Percentiles rank a stretch among this genome's conserved stretches.
Conservation (phyloP, 2,888 invertebrate genomes). For the Linyphia triangularis region DNA sequence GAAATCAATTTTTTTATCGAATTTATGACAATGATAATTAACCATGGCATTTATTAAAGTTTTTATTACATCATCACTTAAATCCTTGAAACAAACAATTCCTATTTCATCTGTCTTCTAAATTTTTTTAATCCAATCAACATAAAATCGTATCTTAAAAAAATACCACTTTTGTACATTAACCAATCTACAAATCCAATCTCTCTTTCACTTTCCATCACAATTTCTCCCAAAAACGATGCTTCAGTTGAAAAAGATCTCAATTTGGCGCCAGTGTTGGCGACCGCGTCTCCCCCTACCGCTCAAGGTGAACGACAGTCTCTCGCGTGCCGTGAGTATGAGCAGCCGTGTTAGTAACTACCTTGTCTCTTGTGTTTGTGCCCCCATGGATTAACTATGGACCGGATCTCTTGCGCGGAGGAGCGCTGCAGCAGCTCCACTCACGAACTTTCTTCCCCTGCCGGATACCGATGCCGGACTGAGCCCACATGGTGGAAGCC, state of each 20-base stretch:
- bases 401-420: constrained; percentile 45
- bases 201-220: neutral
- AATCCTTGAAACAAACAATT: too few species aligned
- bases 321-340: constrained; percentile 48
- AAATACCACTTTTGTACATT: neutral
- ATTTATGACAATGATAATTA: too few species aligned
- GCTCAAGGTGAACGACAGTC: constrained; percentile 59
- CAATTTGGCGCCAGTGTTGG: constrained; percentile 39
- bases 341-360: constrained; percentile 5
- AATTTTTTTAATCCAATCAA: too few species aligned
- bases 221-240: neutral
- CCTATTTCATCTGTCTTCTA: too few species aligned
- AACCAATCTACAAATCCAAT: neutral
- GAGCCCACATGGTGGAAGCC: constrained; percentile 48
- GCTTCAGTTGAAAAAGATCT: neutral
- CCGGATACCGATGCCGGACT: constrained; percentile 57
- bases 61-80: too few species aligned
- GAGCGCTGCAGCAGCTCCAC: constrained; percentile 11
- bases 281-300: constrained; percentile 11
- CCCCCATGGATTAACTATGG: constrained; percentile 58
- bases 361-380: constrained; percentile 17
- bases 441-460: constrained; percentile 4
- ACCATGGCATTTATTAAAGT: too few species aligned
- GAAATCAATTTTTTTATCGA: too few species aligned
- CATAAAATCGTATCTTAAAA: too few species aligned